A percentile compares a stretch with the other conserved stretches of the same genome.
These are phyloP conservation scores for Drosophila subpulchrella DNA, from an alignment of 1,140 invertebrate genomes.

Conservation along the genomic window DNA sequence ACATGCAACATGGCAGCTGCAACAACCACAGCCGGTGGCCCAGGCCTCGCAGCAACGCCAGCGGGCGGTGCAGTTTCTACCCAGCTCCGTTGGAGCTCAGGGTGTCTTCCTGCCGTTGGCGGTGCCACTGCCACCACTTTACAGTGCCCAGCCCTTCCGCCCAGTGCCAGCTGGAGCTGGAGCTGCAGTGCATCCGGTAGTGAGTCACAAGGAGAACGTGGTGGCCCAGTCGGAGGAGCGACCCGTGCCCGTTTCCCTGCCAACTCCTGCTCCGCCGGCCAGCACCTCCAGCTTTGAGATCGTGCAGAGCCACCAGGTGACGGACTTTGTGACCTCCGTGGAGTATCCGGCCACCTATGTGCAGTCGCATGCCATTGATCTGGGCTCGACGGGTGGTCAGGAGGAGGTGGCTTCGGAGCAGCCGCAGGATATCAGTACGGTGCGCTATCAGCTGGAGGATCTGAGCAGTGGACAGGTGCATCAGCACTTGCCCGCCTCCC, in stretches of 20 bases:
- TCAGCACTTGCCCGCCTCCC: slow-evolving; percentile 74
- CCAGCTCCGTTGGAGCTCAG: slow-evolving; percentile 31
- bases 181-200: slow-evolving; percentile 2
- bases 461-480: slow-evolving; percentile 67
- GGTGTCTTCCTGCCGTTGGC: slow-evolving; percentile 83
- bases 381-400: slow-evolving; percentile 24
- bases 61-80: slow-evolving; percentile 69
- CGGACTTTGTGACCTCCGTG: slow-evolving; percentile 87
- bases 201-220: slow-evolving; percentile 53
- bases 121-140: slow-evolving; percentile 86
- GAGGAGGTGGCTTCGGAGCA: not conserved
- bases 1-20: slow-evolving; percentile 53
- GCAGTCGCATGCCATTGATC: slow-evolving; percentile 87
- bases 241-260: slow-evolving; percentile 43
- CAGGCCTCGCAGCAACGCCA: slow-evolving; percentile 70
- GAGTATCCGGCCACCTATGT: slow-evolving; percentile 88
- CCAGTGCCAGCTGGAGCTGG: slow-evolving; percentile 4
- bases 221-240: slow-evolving; percentile 74
- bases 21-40: slow-evolving; percentile 36
- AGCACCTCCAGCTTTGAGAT: slow-evolving; percentile 85
- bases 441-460: slow-evolving; percentile 80
- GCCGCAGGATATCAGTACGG: slow-evolving; percentile 53
- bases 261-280: slow-evolving; percentile 26
- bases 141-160: slow-evolving; percentile 86
- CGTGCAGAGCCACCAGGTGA: slow-evolving; percentile 87